Evolutionary conservation across 2,797 vertebrate genomes (phyloP), one percentile per base, ranked within the genome.

Genomic region (Hipposideros larvatus): DNA sequence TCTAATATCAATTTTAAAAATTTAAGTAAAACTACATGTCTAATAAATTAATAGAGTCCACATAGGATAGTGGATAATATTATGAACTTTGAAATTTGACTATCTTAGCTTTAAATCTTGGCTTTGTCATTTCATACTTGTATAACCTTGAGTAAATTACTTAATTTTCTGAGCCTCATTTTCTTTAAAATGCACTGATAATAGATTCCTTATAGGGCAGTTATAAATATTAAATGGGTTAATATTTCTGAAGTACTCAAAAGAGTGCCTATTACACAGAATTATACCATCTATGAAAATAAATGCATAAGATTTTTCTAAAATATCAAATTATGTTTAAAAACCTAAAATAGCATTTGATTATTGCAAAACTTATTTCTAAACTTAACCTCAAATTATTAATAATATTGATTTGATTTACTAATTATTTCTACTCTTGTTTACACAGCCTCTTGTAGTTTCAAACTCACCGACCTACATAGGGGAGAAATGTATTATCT

Each of bases 361-460:
- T 88, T 48, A 75, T 31, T 75, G 4, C 2, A 87, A 16, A 94
- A 87, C 24, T 59, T 53, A 46, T 55, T 96, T 93, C n/a, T 86
- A 68, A 68, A 59, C 11, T 66, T 74, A 75, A 75, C 34, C 28
- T 11, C 51, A 66, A 87, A 75, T 82, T 92, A 28, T 22, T 87
- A 74, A 86, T 57, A 80, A 68, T 41, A 68, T 82, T 16, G 4
- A 51, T 61, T 51, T 82, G 21, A 61, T 65, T 91, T 87, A n/a
- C 0, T 59, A 28, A 46, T 21, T 63, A 88, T 84, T 55, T 55
- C 31, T 48, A 5, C 26, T 15, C 11, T 87, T 63, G n/a, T 43
- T 86, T 86, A 86, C 14, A 61, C 19, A 61, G 26, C 8, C 70
- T 51, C 41, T 90, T 78, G 4, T 78, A 66, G 51, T 70, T 84